These are phyloP conservation scores for Chionodraco myersi DNA, from an alignment of 2,113 vertebrate species.

Conservation along the genomic window DNA sequence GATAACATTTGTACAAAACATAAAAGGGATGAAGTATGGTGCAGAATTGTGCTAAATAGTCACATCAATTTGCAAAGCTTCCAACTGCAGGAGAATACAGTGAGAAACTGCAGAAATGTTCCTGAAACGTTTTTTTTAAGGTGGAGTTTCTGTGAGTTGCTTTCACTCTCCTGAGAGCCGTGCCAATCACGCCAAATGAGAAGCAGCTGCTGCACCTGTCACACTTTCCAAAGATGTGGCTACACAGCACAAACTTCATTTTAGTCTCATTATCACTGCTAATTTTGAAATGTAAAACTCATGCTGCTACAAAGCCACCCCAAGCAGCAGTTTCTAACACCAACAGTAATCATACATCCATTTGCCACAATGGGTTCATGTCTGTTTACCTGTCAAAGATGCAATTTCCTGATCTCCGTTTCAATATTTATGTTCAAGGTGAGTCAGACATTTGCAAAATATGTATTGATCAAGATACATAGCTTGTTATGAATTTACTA, in stretches of 20 bases:
- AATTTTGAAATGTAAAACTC: slow-evolving; percentile 1
- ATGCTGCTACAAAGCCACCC: not conserved
- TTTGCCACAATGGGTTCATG: slow-evolving; percentile 52
- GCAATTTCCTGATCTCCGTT: slow-evolving; percentile 34
- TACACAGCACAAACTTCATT: not conserved
- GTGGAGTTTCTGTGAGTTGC: not conserved
- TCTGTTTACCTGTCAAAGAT: slow-evolving; percentile 49
- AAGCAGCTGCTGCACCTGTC: slow-evolving; percentile 38
- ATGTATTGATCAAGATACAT: not conserved
- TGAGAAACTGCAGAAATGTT: no score
- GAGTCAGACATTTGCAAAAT: slow-evolving; percentile 3
- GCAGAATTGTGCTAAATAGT: no score
- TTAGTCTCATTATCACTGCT: slow-evolving; percentile 19
- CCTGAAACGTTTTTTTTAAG: no score
- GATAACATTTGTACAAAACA: no score
- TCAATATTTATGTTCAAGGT: slow-evolving; percentile 60
- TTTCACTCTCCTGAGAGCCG: not conserved
- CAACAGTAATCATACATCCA: not conserved
- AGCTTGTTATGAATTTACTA: not conserved
- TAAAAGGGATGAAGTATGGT: no score
- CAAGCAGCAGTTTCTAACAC: not conserved
- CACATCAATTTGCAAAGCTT: no score
- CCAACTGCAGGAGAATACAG: no score
- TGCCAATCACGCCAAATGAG: slow-evolving; percentile 41
- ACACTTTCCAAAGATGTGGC: slow-evolving; percentile 33